Base-by-base conservation (phyloP, 2,888 invertebrate genomes). In the Dermolepida albohirtum region DNA sequence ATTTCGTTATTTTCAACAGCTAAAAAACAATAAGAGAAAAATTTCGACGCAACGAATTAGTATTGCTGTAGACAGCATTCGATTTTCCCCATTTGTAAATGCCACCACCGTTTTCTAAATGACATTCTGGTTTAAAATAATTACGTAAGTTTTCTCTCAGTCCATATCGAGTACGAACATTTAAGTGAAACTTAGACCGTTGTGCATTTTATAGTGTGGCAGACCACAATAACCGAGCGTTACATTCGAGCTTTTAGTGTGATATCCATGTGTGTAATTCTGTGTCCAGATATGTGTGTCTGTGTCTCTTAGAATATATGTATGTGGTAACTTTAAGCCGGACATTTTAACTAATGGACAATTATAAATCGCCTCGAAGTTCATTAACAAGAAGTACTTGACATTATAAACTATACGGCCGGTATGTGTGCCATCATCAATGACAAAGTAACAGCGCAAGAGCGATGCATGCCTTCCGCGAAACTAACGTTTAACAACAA, bases 401-500 rank as follows among this genome's bases (percentile, higher is more conserved):
- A 55, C 41, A 55, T 55, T 55, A 55, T 41, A 55, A 55, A 55
- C 14, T 55, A 41, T 55, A 55, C 41, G 55, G 34, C 16, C 17
- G 55, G 41, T 55, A 55, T 55, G 22, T 55, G 41, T 41, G 55
- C 22, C 55, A 52, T 52, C 51, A 55, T 55, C 55, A 41, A 55
- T 55, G 41, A 55, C 55, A 55, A 41, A 22, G 22, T 55, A 55
- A 41, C 55, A 40, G 41, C 17, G 40, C 55, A 55, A 55, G 41
- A 22, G 41, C 41, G 41, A 41, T 39, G 52, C 65, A 54, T 44
- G 44, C 14, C 34, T 66, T 57, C 49, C 66, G 43, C 34, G 59
- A 66, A 66, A 22, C 51, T 59, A 66, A 59, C 41, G 66, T 39
- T 55, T 62, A 17, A 59, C 62, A 67, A 63, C 52, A 62, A 62